These are phyloP conservation scores for Danio kyathit DNA, from an alignment of 2,797 vertebrate species.

Conservation along the genomic window DNA sequence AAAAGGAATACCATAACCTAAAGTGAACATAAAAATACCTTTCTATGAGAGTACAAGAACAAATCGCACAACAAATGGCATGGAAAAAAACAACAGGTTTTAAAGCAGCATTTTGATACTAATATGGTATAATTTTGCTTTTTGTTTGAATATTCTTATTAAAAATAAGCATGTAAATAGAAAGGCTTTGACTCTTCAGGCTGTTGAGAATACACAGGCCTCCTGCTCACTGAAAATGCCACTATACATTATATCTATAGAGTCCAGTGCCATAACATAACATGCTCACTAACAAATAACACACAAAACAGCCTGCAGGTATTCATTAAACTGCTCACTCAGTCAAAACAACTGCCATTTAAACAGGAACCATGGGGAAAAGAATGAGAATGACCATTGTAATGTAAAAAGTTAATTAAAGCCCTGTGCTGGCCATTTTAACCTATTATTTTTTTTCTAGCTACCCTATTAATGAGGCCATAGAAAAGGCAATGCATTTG, in stretches of 20 bases:
- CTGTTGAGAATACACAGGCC: neutral
- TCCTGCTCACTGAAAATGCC: slow-evolving; percentile 18
- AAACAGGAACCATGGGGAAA: neutral
- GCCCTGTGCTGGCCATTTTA: slow-evolving; percentile 14
- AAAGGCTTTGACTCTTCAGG: neutral
- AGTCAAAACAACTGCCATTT: neutral
- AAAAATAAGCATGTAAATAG: neutral
- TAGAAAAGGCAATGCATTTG: neutral
- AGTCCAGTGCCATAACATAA: neutral
- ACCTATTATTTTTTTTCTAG: neutral
- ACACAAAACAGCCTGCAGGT: slow-evolving; percentile 4
- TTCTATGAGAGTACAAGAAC: too few species aligned
- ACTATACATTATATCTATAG: slow-evolving; percentile 20
- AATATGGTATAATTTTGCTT: neutral
- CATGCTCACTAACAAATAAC: neutral
- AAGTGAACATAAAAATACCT: too few species aligned
- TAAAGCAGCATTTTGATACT: too few species aligned
- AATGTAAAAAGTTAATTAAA: slow-evolving; percentile 15
- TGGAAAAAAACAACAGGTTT: too few species aligned
- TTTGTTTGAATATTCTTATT: neutral
- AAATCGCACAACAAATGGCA: too few species aligned
- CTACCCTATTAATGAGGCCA: slow-evolving; percentile 39
- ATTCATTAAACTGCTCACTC: slow-evolving; percentile 9
- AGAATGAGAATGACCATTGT: neutral
- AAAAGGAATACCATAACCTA: too few species aligned